Evolutionary conservation across 2,113 vertebrate genomes (phyloP).

Genomic region (Hyaena hyaena): DNA sequence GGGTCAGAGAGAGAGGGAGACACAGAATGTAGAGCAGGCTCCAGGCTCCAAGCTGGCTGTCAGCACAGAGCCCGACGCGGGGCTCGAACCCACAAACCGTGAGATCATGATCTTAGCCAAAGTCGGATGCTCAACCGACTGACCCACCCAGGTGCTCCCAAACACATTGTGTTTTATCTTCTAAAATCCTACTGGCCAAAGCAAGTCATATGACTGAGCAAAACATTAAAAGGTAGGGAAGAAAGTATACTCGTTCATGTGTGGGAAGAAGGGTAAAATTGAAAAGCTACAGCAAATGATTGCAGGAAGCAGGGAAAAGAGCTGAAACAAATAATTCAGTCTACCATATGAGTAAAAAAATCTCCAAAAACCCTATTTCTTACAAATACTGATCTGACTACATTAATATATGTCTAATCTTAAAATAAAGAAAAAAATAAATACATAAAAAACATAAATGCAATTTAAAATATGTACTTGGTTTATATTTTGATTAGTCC

Average conservation of each 20-base stretch:
- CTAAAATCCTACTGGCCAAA: not conserved
- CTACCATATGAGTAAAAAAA: not conserved
- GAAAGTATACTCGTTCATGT: not conserved
- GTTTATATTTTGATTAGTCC: not conserved
- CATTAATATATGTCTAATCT: not conserved
- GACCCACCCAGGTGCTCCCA: no score
- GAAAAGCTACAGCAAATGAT: not conserved
- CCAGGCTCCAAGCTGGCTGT: no score
- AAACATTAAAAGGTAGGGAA: not conserved
- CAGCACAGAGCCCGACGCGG: no score
- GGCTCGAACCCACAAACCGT: no score
- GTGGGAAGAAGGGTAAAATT: not conserved
- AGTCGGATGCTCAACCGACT: no score
- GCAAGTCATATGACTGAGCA: not conserved
- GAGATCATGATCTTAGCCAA: no score
- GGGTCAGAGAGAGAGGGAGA: no score
- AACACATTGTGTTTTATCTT: not conserved
- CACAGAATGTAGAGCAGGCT: no score
- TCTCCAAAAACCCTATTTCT: not conserved
- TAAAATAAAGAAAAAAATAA: not conserved
- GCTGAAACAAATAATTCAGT: not conserved
- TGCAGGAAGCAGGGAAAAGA: not conserved
- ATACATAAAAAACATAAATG: not conserved
- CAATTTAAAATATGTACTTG: not conserved
- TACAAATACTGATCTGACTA: not conserved